Conservation (phyloP, 2,113 vertebrate species). For the Megalops atlanticus region DNA sequence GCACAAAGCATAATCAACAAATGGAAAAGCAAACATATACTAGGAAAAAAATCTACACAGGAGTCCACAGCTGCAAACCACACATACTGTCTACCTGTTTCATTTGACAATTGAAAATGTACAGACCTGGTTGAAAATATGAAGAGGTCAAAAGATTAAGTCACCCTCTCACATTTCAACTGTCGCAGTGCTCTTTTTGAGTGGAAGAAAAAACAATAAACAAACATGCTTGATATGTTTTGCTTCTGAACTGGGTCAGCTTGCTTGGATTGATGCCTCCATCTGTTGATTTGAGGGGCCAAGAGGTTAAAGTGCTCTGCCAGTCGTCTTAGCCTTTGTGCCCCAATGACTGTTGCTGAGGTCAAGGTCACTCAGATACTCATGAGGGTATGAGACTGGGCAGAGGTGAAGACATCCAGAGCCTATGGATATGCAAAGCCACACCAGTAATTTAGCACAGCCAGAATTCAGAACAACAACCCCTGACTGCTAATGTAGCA, state of each 20-base stretch:
- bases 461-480: background rate
- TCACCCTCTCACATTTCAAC: background rate
- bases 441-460: background rate
- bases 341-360: background rate
- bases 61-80: slow-evolving; percentile 8
- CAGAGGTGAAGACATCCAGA: background rate
- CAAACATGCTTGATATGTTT: background rate
- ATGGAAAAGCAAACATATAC: slow-evolving; percentile 6
- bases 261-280: background rate
- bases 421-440: background rate
- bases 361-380: background rate
- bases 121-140: slow-evolving; percentile 9
- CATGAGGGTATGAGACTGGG: background rate
- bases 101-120: background rate
- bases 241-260: background rate
- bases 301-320: background rate
- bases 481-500: no score
- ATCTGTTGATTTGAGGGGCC: background rate
- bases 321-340: background rate
- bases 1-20: background rate
- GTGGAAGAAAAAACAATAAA: slow-evolving; percentile 3
- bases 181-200: background rate
- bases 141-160: background rate
- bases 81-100: background rate
- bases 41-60: background rate